These are phyloP conservation scores for Girardia tigrina DNA, from an alignment of 2,888 invertebrate genomes.

Conservation along the genomic window DNA sequence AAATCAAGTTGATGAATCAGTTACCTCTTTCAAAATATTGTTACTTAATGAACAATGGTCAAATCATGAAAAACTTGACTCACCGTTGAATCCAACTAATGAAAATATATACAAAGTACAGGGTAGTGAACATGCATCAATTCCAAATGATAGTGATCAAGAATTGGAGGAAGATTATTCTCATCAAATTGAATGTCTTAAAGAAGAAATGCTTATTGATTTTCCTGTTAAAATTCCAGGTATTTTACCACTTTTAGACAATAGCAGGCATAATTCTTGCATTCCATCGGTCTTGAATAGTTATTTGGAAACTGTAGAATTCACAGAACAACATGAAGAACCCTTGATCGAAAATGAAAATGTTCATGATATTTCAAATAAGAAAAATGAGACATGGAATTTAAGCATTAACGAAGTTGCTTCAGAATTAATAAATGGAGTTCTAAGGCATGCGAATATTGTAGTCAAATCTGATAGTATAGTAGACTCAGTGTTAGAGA, in stretches of 20 bases:
- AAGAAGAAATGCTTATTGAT: slow-evolving; percentile 14
- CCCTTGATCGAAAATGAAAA: not conserved
- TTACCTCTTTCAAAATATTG: not conserved
- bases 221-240: not conserved
- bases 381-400: not conserved
- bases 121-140: not conserved
- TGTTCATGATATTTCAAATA: not conserved
- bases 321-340: not conserved
- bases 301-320: not conserved
- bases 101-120: not conserved
- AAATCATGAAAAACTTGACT: not conserved
- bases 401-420: not conserved
- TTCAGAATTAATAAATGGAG: not conserved
- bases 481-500: not conserved
- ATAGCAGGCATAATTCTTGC: not conserved
- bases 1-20: not conserved
- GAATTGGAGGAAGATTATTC: slow-evolving; percentile 14
- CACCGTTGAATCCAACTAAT: not conserved
- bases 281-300: not conserved
- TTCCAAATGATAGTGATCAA: slow-evolving; percentile 18
- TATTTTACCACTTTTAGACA: not conserved
- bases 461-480: slow-evolving; percentile 4
- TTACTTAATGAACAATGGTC: not conserved
- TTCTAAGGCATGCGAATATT: not conserved
- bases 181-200: slow-evolving; percentile 2